Evolutionary conservation across 2,797 vertebrate genomes (phyloP).

Genomic region (Xerus rutilus): DNA sequence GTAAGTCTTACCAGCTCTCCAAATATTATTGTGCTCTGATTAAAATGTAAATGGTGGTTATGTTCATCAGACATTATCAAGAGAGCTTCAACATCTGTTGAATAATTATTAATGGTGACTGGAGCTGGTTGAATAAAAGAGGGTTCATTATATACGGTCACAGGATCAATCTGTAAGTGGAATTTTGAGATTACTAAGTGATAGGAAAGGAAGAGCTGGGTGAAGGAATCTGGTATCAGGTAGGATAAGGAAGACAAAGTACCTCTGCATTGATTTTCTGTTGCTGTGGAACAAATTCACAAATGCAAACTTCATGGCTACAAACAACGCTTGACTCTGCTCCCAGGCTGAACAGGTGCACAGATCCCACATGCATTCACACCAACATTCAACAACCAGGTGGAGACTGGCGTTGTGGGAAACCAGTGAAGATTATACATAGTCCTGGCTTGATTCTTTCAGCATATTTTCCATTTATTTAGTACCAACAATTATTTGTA

Average conservation of each 20-base stretch:
- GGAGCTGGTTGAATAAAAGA: constrained; percentile 6
- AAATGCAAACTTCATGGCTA: neutral
- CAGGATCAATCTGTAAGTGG: neutral
- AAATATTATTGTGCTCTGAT: neutral
- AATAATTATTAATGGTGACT: constrained; percentile 13
- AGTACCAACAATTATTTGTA: constrained; percentile 8
- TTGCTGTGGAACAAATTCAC: neutral
- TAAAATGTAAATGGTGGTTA: constrained; percentile 15
- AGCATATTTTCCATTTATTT: constrained; percentile 12
- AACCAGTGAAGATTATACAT: neutral
- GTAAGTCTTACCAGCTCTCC: constrained; percentile 35
- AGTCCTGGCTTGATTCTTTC: neutral
- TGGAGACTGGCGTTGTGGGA: neutral
- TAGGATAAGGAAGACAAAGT: neutral
- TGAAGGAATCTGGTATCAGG: neutral
- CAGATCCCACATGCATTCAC: neutral
- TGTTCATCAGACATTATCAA: constrained; percentile 2
- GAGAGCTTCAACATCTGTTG: neutral
- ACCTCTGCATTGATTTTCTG: neutral
- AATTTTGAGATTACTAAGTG: neutral
- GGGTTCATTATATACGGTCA: neutral
- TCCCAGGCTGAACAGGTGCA: neutral
- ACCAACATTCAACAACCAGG: neutral
- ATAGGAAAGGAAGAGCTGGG: neutral
- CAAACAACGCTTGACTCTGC: neutral